Conservation (phyloP, 2,888 invertebrate genomes). For the Cephalotes varians region DNA sequence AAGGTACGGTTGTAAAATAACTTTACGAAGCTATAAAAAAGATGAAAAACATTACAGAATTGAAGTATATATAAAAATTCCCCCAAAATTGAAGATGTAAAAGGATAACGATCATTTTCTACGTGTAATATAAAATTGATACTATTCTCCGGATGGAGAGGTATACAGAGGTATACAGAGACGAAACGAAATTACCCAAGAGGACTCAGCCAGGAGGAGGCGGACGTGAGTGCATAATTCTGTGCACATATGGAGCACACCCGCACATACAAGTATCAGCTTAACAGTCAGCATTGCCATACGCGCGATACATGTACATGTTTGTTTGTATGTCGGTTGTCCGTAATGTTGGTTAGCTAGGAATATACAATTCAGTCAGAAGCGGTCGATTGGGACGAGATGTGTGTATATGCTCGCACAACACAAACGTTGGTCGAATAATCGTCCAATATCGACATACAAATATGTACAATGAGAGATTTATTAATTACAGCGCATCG, state of each 20-base stretch:
- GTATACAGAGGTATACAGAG: slow-evolving; percentile 45
- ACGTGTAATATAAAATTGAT: slow-evolving; percentile 24
- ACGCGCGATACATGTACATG: slow-evolving; percentile 14
- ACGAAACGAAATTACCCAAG: slow-evolving; percentile 71
- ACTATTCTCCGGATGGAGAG: slow-evolving; percentile 63
- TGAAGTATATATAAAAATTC: background rate
- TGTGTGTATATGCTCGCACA: slow-evolving; percentile 69
- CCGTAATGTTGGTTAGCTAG: slow-evolving; percentile 71
- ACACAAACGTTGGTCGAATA: slow-evolving; percentile 71
- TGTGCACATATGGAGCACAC: slow-evolving; percentile 68
- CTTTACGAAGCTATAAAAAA: background rate
- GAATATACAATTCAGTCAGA: slow-evolving; percentile 70
- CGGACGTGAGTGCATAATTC: slow-evolving; percentile 72
- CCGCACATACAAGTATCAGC: slow-evolving; percentile 65
- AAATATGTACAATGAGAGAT: slow-evolving; percentile 78
- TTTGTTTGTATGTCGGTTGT: slow-evolving; percentile 59
- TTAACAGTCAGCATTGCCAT: slow-evolving; percentile 64
- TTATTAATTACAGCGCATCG: slow-evolving; percentile 71
- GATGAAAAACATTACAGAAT: background rate
- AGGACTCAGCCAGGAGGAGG: slow-evolving; percentile 68
- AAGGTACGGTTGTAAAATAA: background rate
- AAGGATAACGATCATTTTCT: background rate
- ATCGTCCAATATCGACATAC: slow-evolving; percentile 74
- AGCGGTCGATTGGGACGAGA: slow-evolving; percentile 82
- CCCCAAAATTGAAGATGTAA: background rate